These are phyloP conservation scores for Seison nebaliae DNA, from an alignment of 1,140 invertebrate species.

Conservation along the genomic window DNA sequence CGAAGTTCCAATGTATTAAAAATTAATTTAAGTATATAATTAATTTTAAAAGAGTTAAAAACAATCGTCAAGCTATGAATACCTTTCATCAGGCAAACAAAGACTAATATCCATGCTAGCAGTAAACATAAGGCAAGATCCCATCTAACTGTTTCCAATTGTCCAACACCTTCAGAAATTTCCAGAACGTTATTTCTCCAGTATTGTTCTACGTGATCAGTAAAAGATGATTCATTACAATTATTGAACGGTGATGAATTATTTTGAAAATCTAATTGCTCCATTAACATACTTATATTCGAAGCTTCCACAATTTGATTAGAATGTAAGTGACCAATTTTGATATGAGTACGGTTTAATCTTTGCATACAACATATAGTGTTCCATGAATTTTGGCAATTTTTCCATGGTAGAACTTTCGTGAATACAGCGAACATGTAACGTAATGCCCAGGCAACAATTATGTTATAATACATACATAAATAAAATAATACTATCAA, in stretches of 20 bases:
- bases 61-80: constrained; percentile 22
- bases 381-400: constrained; percentile 13
- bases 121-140: constrained; percentile 19
- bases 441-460: constrained; percentile 27
- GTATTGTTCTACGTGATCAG: too few species aligned
- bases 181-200: constrained; percentile 12
- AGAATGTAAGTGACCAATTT: not conserved
- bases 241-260: too few species aligned
- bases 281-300: too few species aligned
- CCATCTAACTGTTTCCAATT: constrained; percentile 19
- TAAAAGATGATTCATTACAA: too few species aligned
- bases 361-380: constrained; percentile 17
- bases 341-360: constrained; percentile 5
- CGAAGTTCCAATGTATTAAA: too few species aligned
- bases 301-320: too few species aligned
- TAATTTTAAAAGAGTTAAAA: too few species aligned
- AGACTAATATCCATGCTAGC: constrained; percentile 20
- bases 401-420: constrained; percentile 11
- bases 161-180: constrained; percentile 15
- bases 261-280: too few species aligned
- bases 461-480: constrained; percentile 15
- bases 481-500: constrained; percentile 40
- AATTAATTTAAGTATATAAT: too few species aligned
- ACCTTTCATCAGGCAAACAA: constrained; percentile 20
- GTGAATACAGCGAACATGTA: constrained; percentile 19